Conservation (phyloP, 2,888 invertebrate genomes). For the Cryptocephalus moraei region DNA sequence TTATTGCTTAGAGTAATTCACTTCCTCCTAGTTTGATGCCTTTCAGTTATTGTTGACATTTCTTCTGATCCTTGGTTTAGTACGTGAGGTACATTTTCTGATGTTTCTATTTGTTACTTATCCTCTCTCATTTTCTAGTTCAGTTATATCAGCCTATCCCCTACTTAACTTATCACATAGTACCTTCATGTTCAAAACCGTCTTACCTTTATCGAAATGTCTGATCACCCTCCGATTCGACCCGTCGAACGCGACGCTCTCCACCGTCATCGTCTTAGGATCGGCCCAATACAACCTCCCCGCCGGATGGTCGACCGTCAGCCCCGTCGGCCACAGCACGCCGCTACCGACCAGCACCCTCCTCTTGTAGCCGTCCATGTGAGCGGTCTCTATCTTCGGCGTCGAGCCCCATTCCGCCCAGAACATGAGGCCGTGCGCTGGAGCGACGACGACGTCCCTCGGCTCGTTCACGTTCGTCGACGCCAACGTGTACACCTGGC, state of each 20-base stretch:
- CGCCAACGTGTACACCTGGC: slow-evolving; percentile 45
- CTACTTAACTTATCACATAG: too few species aligned
- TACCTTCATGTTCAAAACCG: too few species aligned
- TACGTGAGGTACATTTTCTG: too few species aligned
- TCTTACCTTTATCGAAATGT: slow-evolving; percentile 43
- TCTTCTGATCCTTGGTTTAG: too few species aligned
- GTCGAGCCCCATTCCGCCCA: slow-evolving; percentile 65
- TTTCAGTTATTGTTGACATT: too few species aligned
- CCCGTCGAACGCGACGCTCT: slow-evolving; percentile 60
- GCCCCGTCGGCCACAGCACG: slow-evolving; percentile 63
- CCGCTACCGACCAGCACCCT: slow-evolving; percentile 45
- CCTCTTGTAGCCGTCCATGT: slow-evolving; percentile 51
- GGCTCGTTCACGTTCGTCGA: slow-evolving; percentile 49
- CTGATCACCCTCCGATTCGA: slow-evolving; percentile 51
- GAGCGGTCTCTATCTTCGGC: slow-evolving; percentile 52
- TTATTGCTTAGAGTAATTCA: too few species aligned
- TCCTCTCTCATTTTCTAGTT: too few species aligned
- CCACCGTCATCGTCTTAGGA: slow-evolving; percentile 62
- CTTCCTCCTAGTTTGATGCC: too few species aligned
- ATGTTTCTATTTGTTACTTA: too few species aligned
- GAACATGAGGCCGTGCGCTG: slow-evolving; percentile 55
- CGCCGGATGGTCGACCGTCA: slow-evolving; percentile 65
- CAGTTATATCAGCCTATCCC: too few species aligned
- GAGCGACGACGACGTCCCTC: slow-evolving; percentile 57
- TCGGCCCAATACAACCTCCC: slow-evolving; percentile 78